Percentiles rank a stretch among this genome's conserved stretches.
These are phyloP conservation scores for Melanotus villosus DNA, from an alignment of 2,888 invertebrate species.

Conservation along the genomic window DNA sequence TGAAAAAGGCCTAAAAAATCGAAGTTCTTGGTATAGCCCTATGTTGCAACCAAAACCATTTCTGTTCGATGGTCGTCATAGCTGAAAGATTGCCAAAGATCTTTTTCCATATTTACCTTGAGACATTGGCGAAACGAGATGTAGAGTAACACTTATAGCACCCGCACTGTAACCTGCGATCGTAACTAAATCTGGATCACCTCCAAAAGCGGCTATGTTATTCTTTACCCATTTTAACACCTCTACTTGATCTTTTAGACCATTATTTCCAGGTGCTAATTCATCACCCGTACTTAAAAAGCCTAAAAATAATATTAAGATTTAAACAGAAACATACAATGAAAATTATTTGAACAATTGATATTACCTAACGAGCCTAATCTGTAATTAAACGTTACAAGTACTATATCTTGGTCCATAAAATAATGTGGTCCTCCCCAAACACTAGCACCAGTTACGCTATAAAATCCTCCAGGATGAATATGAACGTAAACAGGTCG, in stretches of 20 bases:
- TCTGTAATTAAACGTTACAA: constrained; percentile 78
- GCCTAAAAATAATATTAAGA: constrained; percentile 52
- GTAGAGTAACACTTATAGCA: constrained; percentile 66
- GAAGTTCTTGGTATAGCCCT: too few species aligned
- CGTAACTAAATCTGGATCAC: constrained; percentile 73
- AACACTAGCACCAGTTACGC: constrained; percentile 71
- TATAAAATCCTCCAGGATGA: constrained; percentile 76
- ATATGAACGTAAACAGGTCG: constrained; percentile 75
- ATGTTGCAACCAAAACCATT: too few species aligned
- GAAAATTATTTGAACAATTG: not conserved
- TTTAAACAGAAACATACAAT: not conserved
- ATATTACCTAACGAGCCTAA: constrained; percentile 70
- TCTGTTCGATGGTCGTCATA: too few species aligned
- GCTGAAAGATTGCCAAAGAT: too few species aligned
- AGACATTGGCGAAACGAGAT: constrained; percentile 78
- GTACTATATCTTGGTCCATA: constrained; percentile 76
- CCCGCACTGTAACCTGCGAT: constrained; percentile 74
- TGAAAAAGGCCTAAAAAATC: constrained; percentile 77
- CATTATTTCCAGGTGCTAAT: constrained; percentile 78
- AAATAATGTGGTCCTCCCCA: constrained; percentile 73
- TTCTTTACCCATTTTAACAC: constrained; percentile 77
- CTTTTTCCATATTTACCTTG: constrained; percentile 69
- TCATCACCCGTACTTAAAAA: constrained; percentile 75
- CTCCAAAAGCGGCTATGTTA: too few species aligned
- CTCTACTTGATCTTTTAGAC: constrained; percentile 79